Conservation (phyloP, 2,888 invertebrate species). For the Stenolophus ochropezus region DNA sequence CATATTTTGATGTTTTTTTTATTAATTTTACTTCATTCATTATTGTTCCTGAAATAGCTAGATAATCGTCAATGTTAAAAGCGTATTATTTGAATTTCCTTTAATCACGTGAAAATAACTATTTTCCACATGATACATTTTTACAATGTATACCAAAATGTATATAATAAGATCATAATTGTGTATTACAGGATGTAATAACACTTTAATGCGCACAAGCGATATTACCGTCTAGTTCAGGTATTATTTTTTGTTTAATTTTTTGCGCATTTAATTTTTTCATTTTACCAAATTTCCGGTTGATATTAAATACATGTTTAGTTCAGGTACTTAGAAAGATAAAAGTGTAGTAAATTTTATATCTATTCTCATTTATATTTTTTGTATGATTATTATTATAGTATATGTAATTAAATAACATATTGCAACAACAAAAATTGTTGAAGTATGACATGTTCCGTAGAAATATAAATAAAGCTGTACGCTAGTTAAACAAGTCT, state of each 20-base stretch:
- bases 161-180: background rate
- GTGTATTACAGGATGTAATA: background rate
- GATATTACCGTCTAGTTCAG: background rate
- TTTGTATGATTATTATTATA: background rate
- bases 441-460: background rate
- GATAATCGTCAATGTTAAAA: no score
- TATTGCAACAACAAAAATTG: no score
- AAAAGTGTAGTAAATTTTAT: background rate
- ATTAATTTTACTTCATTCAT: no score
- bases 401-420: no score
- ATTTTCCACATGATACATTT: no score
- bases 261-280: background rate
- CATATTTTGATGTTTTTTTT: no score
- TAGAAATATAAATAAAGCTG: background rate
- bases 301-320: background rate
- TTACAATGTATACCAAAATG: background rate
- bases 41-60: no score
- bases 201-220: background rate
- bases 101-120: no score
- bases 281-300: background rate
- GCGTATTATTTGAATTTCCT: no score
- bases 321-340: background rate
- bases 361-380: background rate
- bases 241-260: no score
- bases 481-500: background rate